These are phyloP conservation scores for Drosophila novamexicana DNA, from an alignment of 1,140 invertebrate genomes.

Conservation along the genomic window DNA sequence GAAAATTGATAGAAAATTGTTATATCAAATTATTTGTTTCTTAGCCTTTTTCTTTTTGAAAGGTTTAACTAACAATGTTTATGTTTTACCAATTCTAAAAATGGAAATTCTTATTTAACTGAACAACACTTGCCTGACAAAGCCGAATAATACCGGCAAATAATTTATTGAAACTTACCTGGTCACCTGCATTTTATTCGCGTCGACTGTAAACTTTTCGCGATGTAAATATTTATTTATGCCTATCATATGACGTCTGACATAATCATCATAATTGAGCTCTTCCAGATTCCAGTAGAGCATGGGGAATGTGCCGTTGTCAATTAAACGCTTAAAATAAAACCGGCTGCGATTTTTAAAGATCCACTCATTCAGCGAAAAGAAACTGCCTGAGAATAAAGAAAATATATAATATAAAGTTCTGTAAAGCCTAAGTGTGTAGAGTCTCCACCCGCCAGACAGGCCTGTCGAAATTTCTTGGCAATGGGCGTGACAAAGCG, in stretches of 20 bases:
- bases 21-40: too few relatives aligned
- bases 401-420: too few relatives aligned
- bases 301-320: constrained; percentile 44
- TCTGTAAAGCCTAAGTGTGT: not conserved
- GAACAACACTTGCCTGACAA: not conserved
- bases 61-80: too few relatives aligned
- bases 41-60: too few relatives aligned
- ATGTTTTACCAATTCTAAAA: too few relatives aligned
- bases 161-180: constrained; percentile 67
- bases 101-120: too few relatives aligned
- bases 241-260: constrained; percentile 91
- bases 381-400: constrained; percentile 89
- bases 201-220: constrained; percentile 87
- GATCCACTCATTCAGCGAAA: constrained; percentile 94
- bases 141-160: not conserved
- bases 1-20: too few relatives aligned
- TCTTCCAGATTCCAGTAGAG: constrained; percentile 75
- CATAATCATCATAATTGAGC: constrained; percentile 89
- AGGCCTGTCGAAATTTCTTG: constrained; percentile 91
- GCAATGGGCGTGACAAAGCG: constrained; percentile 94
- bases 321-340: constrained; percentile 85
- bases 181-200: constrained; percentile 88
- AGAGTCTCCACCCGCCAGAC: constrained; percentile 85
- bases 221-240: constrained; percentile 93
- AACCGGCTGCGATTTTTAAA: constrained; percentile 91